phyloP scores from a whole-genome alignment of 2,113 vertebrate species.

The Colinus virginianus region DNA sequence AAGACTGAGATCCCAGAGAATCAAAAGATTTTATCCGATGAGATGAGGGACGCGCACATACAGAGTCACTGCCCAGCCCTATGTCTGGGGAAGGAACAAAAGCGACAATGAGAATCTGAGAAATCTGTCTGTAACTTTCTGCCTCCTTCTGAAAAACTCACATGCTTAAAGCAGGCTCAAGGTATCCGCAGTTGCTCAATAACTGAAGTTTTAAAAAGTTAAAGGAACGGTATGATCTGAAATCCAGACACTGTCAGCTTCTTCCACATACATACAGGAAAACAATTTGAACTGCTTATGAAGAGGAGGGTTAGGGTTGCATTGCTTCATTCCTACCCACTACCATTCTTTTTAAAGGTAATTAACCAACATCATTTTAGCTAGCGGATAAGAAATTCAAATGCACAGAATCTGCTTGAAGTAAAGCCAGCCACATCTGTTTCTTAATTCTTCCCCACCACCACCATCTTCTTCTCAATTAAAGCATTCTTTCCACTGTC shows the following conservation, averaged over 20 bases:
- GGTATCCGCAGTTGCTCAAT: background rate
- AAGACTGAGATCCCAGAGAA: slow-evolving; percentile 91
- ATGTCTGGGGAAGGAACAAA: slow-evolving; percentile 83
- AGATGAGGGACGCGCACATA: slow-evolving; percentile 91
- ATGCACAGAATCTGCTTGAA: slow-evolving; percentile 31
- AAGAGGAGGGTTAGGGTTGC: background rate
- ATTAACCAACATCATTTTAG: slow-evolving; percentile 50
- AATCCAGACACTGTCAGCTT: background rate
- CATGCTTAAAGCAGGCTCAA: background rate
- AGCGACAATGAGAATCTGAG: background rate
- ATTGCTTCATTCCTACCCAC: background rate
- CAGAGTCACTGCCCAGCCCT: slow-evolving; percentile 94
- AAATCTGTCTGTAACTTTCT: background rate
- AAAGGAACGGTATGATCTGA: background rate
- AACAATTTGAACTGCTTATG: background rate
- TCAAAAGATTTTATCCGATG: slow-evolving; percentile 96
- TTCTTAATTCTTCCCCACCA: slow-evolving; percentile 20
- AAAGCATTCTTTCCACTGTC: slow-evolving; percentile 59
- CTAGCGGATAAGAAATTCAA: slow-evolving; percentile 15
- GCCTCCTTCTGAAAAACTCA: background rate
- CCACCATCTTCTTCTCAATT: slow-evolving; percentile 19
- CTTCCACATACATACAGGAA: background rate
- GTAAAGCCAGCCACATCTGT: slow-evolving; percentile 58
- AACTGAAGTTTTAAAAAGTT: background rate
- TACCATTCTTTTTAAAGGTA: slow-evolving; percentile 38